phyloP scores from a whole-genome alignment of 2,888 invertebrate species.

The Isoperla grammatica region DNA sequence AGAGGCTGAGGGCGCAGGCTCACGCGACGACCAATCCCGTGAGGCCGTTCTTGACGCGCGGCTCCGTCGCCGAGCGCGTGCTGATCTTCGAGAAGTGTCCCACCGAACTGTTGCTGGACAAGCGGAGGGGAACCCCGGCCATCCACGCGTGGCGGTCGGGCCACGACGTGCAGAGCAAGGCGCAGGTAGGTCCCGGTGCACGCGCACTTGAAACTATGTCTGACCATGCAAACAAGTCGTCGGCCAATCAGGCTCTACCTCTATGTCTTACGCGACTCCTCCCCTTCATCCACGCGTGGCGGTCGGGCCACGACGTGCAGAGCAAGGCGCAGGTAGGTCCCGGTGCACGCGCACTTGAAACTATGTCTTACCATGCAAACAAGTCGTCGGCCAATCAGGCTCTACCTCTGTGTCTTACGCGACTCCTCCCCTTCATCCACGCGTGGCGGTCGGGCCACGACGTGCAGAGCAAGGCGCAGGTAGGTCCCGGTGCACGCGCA shows the following conservation, averaged over 20 bases:
- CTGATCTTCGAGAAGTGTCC: conserved; percentile 88
- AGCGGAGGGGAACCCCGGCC: conserved; percentile 53
- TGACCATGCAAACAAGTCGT: no score
- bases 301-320: conserved; percentile 44
- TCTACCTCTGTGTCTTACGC: no score
- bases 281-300: conserved; percentile 48
- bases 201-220: no score
- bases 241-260: no score
- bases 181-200: conserved; percentile 49
- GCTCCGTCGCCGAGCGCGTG: conserved; percentile 85
- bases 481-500: no score
- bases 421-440: conserved; percentile 48
- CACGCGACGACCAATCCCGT: conserved; percentile 54
- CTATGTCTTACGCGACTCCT: no score
- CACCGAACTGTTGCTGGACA: conserved; percentile 67
- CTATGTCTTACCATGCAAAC: no score
- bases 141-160: conserved; percentile 45
- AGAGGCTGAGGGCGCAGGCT: conserved; percentile 43
- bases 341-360: no score
- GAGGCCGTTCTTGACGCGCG: conserved; percentile 78
- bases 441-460: conserved; percentile 45
- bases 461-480: conserved; percentile 48
- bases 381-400: no score
- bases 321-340: conserved; percentile 49
- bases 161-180: conserved; percentile 45